These are phyloP conservation scores for Cosmia pyralina DNA, from an alignment of 2,888 invertebrate species.

Conservation along the genomic window DNA sequence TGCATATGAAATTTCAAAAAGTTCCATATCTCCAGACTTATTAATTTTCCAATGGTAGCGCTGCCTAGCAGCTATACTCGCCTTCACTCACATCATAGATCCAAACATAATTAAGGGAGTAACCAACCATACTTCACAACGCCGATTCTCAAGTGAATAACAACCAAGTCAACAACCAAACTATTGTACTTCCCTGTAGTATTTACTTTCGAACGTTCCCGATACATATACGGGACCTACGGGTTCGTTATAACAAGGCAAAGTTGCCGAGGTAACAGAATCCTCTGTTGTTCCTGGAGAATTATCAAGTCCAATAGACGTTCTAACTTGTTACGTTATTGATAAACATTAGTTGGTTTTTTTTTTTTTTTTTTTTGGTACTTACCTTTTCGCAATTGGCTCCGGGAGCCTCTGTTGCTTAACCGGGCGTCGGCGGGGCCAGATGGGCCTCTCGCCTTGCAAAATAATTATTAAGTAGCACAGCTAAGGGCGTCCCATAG, in stretches of 20 bases:
- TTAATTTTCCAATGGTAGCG: too few relatives aligned
- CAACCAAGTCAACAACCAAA: slow-evolving; percentile 11
- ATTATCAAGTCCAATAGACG: slow-evolving; percentile 54
- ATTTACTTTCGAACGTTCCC: slow-evolving; percentile 25
- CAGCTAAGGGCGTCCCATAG: too few relatives aligned
- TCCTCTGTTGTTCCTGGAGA: slow-evolving; percentile 53
- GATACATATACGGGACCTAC: slow-evolving; percentile 35
- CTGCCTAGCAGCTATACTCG: too few relatives aligned
- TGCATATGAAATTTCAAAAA: too few relatives aligned
- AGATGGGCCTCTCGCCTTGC: too few relatives aligned
- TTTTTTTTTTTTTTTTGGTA: too few relatives aligned
- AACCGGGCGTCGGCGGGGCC: too few relatives aligned
- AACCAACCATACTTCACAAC: neutral
- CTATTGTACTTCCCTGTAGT: slow-evolving; percentile 6
- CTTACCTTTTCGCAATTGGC: too few relatives aligned
- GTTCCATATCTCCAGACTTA: too few relatives aligned
- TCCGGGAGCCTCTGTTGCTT: too few relatives aligned
- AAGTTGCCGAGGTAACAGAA: slow-evolving; percentile 48
- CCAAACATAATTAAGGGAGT: neutral
- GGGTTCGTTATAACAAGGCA: slow-evolving; percentile 54
- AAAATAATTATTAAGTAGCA: too few relatives aligned
- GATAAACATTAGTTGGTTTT: slow-evolving; percentile 51
- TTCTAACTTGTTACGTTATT: slow-evolving; percentile 50
- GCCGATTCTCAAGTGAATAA: slow-evolving; percentile 12
- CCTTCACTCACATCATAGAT: neutral